Evolutionary conservation across 64 coral and sea anemone genomes (phyloP).

Genomic region (Catalaphyllia jardinei): DNA sequence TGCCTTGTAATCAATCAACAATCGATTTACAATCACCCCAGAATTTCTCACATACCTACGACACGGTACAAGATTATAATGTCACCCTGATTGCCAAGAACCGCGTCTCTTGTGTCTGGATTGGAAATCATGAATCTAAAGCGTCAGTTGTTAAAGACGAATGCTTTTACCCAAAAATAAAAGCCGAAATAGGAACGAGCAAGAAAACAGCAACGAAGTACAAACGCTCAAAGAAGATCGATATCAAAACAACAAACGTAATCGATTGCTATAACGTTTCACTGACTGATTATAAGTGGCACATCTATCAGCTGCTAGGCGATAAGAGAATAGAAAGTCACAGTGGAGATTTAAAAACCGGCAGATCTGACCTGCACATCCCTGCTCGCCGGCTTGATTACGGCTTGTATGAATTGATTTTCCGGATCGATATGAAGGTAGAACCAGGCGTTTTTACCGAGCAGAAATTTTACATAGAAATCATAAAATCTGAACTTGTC

Average conservation of each 20-base stretch:
- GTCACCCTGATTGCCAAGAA: neutral
- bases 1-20: neutral
- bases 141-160: neutral
- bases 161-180: conserved; percentile 10
- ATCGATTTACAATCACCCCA: too few relatives aligned
- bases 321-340: neutral
- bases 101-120: neutral
- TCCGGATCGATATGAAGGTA: conserved; percentile 15
- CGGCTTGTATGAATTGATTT: neutral
- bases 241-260: conserved; percentile 8
- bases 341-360: too few relatives aligned
- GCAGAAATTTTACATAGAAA: neutral
- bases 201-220: neutral
- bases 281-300: neutral
- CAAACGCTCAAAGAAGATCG: conserved; percentile 22
- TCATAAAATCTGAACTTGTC: neutral
- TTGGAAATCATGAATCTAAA: neutral
- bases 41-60: neutral
- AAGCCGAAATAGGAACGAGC: neutral
- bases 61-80: neutral
- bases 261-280: neutral
- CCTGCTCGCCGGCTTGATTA: neutral
- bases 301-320: neutral
- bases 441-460: neutral
- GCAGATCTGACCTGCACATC: neutral